Conservation (phyloP, 2,113 vertebrate species). For the Gadus chalcogrammus region DNA sequence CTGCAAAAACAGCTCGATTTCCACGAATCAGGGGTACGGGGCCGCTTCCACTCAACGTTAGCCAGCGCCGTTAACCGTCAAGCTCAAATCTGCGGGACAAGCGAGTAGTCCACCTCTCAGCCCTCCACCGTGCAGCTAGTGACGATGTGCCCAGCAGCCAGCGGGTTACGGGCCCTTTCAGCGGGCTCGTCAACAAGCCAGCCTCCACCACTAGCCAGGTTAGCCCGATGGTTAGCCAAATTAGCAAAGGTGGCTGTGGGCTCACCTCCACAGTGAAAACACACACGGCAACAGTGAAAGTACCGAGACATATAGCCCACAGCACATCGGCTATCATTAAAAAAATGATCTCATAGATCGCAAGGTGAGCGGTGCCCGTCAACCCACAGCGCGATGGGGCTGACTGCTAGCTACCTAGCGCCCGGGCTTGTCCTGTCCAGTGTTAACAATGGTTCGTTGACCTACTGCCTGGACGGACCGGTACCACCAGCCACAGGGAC, state of each 20-base stretch:
- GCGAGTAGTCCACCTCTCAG: conserved; percentile 52
- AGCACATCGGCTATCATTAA: conserved; percentile 33
- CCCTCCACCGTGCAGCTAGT: conserved; percentile 59
- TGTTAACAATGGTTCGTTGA: conserved; percentile 39
- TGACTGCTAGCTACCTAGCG: conserved; percentile 4
- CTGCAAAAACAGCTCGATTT: too few species aligned
- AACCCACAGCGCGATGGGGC: background rate
- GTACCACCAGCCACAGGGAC: conserved; percentile 25
- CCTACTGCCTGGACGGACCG: conserved; percentile 49
- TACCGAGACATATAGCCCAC: background rate
- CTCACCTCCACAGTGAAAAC: conserved; percentile 1
- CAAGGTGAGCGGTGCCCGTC: conserved; percentile 46
- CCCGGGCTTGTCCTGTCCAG: background rate
- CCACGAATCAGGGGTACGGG: conserved; percentile 37
- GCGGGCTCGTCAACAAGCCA: conserved; percentile 70
- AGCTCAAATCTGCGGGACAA: conserved; percentile 59
- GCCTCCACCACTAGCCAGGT: conserved; percentile 63
- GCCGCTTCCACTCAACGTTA: conserved; percentile 41
- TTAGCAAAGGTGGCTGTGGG: conserved; percentile 20
- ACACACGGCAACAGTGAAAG: background rate
- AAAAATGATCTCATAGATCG: conserved; percentile 56
- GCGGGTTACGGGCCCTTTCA: conserved; percentile 65
- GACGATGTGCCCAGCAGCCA: conserved; percentile 68
- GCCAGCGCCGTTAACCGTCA: conserved; percentile 56
- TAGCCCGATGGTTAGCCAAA: conserved; percentile 30